These are phyloP conservation scores for Hylaea fasciaria DNA, from an alignment of 2,888 invertebrate species.

Conservation along the genomic window DNA sequence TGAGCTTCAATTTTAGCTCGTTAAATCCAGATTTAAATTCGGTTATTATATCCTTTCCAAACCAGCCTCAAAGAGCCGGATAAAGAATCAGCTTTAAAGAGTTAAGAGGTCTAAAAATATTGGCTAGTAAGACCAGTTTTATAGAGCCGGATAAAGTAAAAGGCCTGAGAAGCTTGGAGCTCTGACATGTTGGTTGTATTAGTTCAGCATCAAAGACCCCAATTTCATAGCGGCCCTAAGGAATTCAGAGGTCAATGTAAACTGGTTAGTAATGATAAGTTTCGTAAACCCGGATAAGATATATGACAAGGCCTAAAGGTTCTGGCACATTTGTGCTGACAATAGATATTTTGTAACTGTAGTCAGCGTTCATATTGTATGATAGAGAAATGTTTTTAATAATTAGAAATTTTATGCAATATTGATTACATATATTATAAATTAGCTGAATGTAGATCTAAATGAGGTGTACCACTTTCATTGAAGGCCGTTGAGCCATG, in stretches of 20 bases:
- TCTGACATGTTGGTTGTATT: neutral
- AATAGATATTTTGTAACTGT: no score
- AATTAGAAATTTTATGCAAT: no score
- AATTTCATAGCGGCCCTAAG: no score
- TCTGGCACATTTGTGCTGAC: neutral
- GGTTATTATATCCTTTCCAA: constrained; percentile 22
- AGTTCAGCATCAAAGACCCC: neutral
- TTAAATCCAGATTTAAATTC: constrained; percentile 43
- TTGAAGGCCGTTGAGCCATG: no score
- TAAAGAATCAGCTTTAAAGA: neutral
- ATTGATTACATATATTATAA: no score
- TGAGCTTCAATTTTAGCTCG: constrained; percentile 38
- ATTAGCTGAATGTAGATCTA: no score
- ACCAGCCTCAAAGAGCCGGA: constrained; percentile 7
- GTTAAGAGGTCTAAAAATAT: neutral
- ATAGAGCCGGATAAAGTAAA: neutral
- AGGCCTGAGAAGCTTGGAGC: neutral
- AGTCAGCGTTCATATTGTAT: no score
- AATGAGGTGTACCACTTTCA: no score
- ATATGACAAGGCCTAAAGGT: neutral
- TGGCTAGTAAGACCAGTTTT: neutral
- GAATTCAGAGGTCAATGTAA: no score
- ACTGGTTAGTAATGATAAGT: no score
- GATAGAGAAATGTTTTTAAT: no score
- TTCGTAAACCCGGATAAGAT: neutral